Evolutionary conservation across 1,140 invertebrate species (phyloP), one percentile per base, ranked within the genome.

Genomic region (Argopecten irradians): DNA sequence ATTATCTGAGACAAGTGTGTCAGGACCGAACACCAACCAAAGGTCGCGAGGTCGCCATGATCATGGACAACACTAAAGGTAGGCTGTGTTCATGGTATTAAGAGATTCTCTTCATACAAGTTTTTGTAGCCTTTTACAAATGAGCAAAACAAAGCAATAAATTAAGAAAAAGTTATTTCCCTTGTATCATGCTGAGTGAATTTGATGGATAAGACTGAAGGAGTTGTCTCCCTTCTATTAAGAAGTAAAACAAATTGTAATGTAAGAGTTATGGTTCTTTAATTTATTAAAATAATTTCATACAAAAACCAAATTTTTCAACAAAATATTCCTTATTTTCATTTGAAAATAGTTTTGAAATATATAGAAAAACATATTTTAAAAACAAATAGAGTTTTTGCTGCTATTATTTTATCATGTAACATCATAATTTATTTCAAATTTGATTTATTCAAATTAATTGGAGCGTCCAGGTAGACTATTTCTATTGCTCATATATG

Each of bases 1-100:
- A 99, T 95, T 99, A 99, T 95, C 96, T 99, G 89, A 96, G 98
- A 33, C 97, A 98, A 95, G 97, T 99, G 46, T 99, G 98, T 96
- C 97, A 98, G 89, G 97, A 98, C 93, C 96, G 97, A 83, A 96
- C 97, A 0, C 96, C 97, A 14, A 96, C 97, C n/a, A 96, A 97
- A 85, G 97, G 97, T n/a, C 95, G 97, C 71, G 96, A 97, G 89
- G 95, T 96, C 71, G 94, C 97, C 3, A 97, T 93, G 89, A 90
- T 91, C 35, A 90, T 95, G 34, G 94, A 96, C 89, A 93, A 93
- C 32, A 94, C 92, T 86, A 93, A 95, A 91, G 95, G 95, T 96
- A 89, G 22, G 82, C 55, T 36, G 41, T 84, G n/a, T n/a, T 83
- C 19, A n/a, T n/a, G n/a, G n/a, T n/a, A n/a, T n/a, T n/a, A n/a